Conservation (phyloP, 2,113 vertebrate genomes). For the Lucifuga dentata region DNA sequence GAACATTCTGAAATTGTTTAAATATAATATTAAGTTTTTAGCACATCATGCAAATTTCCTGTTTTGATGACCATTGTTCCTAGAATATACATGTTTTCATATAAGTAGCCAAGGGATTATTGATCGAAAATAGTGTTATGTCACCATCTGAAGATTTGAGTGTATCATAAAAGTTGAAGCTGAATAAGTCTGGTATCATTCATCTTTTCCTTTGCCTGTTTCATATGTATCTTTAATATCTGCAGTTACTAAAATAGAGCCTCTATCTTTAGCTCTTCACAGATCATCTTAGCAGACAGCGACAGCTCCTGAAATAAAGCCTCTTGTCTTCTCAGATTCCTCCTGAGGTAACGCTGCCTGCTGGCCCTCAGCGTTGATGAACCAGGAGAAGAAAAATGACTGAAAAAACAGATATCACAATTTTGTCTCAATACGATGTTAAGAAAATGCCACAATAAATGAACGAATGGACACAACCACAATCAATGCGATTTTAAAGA, state of each 20-base stretch:
- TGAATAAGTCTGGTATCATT: slow-evolving; percentile 62
- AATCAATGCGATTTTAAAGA: slow-evolving; percentile 10
- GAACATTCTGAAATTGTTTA: too few relatives aligned
- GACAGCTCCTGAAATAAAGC: slow-evolving; percentile 71
- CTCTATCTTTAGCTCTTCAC: slow-evolving; percentile 78
- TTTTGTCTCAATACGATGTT: slow-evolving; percentile 28
- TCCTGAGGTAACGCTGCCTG: slow-evolving; percentile 52
- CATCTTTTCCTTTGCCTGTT: slow-evolving; percentile 54
- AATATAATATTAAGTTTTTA: too few relatives aligned
- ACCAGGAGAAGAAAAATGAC: slow-evolving; percentile 25
- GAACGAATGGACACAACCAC: slow-evolving; percentile 4
- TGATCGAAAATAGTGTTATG: slow-evolving; percentile 40
- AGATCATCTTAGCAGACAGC: slow-evolving; percentile 72
- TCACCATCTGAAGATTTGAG: slow-evolving; percentile 50
- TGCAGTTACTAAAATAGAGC: slow-evolving; percentile 72
- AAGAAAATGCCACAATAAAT: slow-evolving; percentile 23
- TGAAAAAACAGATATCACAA: slow-evolving; percentile 27
- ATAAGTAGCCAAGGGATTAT: slow-evolving; percentile 43
- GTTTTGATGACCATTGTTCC: not conserved
- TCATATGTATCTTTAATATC: slow-evolving; percentile 77
- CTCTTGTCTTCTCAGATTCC: slow-evolving; percentile 57
- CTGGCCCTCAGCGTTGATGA: slow-evolving; percentile 60
- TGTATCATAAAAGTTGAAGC: slow-evolving; percentile 36
- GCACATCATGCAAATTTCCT: not conserved
- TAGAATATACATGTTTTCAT: slow-evolving; percentile 5